Conservation (phyloP, 2,113 vertebrate species). For the Cynoglossus semilaevis region DNA sequence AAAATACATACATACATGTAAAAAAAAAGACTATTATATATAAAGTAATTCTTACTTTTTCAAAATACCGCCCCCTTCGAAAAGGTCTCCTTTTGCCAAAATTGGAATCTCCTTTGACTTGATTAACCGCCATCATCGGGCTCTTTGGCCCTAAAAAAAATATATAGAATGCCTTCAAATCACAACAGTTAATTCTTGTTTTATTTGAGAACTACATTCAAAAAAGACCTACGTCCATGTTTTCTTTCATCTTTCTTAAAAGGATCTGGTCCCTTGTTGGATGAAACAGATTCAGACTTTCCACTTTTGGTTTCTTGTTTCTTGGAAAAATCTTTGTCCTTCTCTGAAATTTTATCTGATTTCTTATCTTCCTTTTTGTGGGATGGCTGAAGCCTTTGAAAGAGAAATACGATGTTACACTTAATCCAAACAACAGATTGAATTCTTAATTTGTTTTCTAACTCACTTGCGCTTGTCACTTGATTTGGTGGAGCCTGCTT, state of each 20-base stretch:
- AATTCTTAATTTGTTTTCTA: not conserved
- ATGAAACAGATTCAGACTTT: conserved; percentile 82
- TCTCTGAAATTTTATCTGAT: conserved; percentile 88
- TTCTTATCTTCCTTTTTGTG: conserved; percentile 95
- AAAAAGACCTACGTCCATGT: conserved; percentile 81
- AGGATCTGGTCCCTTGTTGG: conserved; percentile 75
- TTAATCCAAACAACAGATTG: not conserved
- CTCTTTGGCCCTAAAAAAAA: conserved; percentile 80
- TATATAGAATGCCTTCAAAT: no score
- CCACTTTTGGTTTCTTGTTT: conserved; percentile 84
- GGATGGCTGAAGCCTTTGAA: conserved; percentile 76
- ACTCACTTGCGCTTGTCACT: conserved; percentile 88
- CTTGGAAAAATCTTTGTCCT: conserved; percentile 86
- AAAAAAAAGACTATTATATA: not conserved
- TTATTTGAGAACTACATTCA: no score
- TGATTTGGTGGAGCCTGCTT: conserved; percentile 77
- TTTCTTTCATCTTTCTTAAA: conserved; percentile 91
- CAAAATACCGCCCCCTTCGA: conserved; percentile 85
- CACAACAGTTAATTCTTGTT: no score
- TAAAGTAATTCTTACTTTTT: conserved; percentile 78
- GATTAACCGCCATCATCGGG: conserved; percentile 82
- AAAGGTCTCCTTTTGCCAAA: conserved; percentile 80
- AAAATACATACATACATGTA: not conserved
- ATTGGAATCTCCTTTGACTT: conserved; percentile 81
- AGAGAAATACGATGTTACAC: not conserved